phyloP scores from a whole-genome alignment of 2,797 vertebrate genomes.

The Parauchenoglanis punctatus region DNA sequence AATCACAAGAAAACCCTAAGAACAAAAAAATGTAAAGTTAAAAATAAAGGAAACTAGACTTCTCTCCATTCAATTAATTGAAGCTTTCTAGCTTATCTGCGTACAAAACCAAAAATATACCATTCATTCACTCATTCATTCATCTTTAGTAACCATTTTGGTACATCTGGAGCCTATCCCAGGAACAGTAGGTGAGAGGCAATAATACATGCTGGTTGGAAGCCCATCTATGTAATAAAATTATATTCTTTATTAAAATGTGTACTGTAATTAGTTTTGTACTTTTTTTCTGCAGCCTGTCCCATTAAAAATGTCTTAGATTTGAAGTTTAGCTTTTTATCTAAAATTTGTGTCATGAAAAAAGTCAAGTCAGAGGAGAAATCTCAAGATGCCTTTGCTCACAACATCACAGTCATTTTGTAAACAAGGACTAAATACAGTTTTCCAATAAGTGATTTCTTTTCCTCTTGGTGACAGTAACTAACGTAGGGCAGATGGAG shows the following conservation, averaged over 20 bases:
- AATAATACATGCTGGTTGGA: not conserved
- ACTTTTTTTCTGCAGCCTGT: not conserved
- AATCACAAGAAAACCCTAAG: not conserved
- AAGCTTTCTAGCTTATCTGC: not conserved
- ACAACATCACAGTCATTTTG: not conserved
- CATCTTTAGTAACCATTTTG: not conserved
- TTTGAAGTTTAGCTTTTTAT: not conserved
- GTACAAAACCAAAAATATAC: not conserved
- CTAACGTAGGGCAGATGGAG: not conserved
- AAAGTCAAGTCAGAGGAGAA: not conserved
- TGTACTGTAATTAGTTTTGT: not conserved
- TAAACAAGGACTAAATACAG: constrained; percentile 5
- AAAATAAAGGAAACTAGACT: not conserved
- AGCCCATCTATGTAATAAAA: not conserved
- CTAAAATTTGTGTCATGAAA: not conserved
- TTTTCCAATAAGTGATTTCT: not conserved
- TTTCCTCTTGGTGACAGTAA: not conserved
- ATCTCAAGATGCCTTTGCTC: not conserved
- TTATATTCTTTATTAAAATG: not conserved
- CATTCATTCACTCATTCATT: not conserved
- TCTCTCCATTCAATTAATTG: not conserved
- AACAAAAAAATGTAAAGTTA: not conserved
- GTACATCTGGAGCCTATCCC: not conserved
- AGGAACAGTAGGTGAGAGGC: not conserved
- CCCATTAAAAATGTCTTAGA: not conserved